These are phyloP conservation scores for Chlorodrepanis virens DNA, from an alignment of 2,113 vertebrate species.

Conservation along the genomic window DNA sequence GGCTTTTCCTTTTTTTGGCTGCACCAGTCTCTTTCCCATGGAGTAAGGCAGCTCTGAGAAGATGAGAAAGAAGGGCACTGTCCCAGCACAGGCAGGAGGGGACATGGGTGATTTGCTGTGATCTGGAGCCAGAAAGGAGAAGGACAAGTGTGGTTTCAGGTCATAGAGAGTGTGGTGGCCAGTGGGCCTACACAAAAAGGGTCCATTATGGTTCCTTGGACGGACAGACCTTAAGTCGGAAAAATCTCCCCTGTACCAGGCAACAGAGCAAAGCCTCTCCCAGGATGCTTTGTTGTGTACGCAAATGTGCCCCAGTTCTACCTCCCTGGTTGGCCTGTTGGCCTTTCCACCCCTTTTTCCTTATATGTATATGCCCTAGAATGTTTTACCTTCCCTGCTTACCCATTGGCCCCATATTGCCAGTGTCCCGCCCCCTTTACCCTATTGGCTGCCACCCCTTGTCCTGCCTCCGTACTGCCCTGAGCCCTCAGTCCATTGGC, in stretches of 20 bases:
- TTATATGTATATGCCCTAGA: not conserved
- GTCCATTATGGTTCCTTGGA: not conserved
- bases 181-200: not conserved
- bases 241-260: not conserved
- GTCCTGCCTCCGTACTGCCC: not conserved
- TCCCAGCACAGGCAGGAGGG: not conserved
- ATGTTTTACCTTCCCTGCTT: not conserved
- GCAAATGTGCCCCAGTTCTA: not conserved
- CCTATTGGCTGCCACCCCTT: not conserved
- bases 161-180: not conserved
- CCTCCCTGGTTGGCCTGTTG: not conserved
- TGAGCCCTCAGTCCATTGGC: not conserved
- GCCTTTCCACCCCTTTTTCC: not conserved
- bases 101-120: not conserved
- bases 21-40: not conserved
- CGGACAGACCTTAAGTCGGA: accelerated
- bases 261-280: not conserved
- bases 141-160: not conserved
- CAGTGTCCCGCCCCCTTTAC: not conserved
- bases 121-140: not conserved
- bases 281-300: not conserved
- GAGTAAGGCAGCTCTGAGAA: not conserved
- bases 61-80: not conserved
- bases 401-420: not conserved
- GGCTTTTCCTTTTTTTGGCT: not conserved